Percentiles rank a stretch among this genome's conserved stretches.
phyloP scores from a whole-genome alignment of 2,888 invertebrate genomes.

The Gandaritis pyraliata region DNA sequence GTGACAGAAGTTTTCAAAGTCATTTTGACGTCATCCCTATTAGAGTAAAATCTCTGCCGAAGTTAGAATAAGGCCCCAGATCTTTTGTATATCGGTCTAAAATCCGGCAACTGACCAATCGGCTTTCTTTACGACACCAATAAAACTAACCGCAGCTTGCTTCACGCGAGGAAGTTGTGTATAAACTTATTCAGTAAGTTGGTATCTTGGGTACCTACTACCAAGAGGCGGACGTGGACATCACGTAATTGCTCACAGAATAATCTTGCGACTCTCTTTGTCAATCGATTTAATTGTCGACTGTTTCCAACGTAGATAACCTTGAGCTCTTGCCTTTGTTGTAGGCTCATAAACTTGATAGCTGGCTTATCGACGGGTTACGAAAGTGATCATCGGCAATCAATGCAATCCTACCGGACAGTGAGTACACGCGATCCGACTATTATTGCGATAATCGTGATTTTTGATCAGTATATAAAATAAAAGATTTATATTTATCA shows the following conservation, averaged over 20 bases:
- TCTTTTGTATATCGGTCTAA: not conserved
- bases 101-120: not conserved
- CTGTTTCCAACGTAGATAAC: constrained; percentile 45
- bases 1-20: too few species aligned
- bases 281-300: constrained; percentile 39
- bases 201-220: too few species aligned
- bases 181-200: not conserved
- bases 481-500: constrained; percentile 8
- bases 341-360: constrained; percentile 52
- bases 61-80: too few species aligned
- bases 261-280: constrained; percentile 39
- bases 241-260: constrained; percentile 19
- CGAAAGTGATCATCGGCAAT: constrained; percentile 55
- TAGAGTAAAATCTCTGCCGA: too few species aligned
- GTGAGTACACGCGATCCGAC: constrained; percentile 36
- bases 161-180: not conserved
- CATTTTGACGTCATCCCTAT: too few species aligned
- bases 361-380: constrained; percentile 57
- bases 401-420: constrained; percentile 53
- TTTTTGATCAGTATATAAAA: constrained; percentile 27
- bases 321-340: constrained; percentile 54
- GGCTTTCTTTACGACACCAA: not conserved
- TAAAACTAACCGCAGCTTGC: not conserved
- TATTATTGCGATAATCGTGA: constrained; percentile 34
- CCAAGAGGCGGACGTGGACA: constrained; percentile 15